A percentile compares a stretch with the other conserved stretches of the same genome.
These are phyloP conservation scores for Paedocypris sp. DNA, from an alignment of 2,113 vertebrate species.

Conservation along the genomic window DNA sequence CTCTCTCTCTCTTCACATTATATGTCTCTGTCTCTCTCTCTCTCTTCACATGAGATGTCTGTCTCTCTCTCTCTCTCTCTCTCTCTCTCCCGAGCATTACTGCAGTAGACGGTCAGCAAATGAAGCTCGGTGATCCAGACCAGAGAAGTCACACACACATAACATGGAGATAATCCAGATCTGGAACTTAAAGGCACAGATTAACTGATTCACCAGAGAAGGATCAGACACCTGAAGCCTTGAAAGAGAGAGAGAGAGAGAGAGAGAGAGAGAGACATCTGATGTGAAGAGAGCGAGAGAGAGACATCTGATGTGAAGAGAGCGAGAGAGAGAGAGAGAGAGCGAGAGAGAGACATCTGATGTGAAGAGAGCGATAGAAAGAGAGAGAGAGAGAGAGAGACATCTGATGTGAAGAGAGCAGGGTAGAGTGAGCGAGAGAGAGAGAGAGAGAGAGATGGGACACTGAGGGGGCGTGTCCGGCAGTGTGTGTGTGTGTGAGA, in stretches of 20 bases:
- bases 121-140: constrained; percentile 8
- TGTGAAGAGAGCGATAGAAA: too few species aligned
- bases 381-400: constrained; percentile 23
- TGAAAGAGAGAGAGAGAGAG: too few species aligned
- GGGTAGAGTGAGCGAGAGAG: constrained; percentile 30
- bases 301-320: background rate
- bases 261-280: background rate
- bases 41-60: too few species aligned
- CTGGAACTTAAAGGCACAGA: constrained; percentile 11
- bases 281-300: constrained; percentile 28
- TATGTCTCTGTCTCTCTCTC: too few species aligned
- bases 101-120: background rate
- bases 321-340: background rate
- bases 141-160: constrained; percentile 21
- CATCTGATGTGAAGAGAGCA: constrained; percentile 23
- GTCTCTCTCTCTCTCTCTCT: background rate
- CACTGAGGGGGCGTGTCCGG: constrained; percentile 27
- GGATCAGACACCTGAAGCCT: constrained; percentile 6
- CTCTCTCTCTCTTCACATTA: too few species aligned
- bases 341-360: constrained; percentile 6
- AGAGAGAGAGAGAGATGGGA: constrained; percentile 10
- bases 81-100: background rate
- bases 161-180: constrained; percentile 23
- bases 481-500: constrained; percentile 7
- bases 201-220: constrained; percentile 3